Conservation (phyloP, 2,113 vertebrate species). For the Falcunculus frontatus region DNA sequence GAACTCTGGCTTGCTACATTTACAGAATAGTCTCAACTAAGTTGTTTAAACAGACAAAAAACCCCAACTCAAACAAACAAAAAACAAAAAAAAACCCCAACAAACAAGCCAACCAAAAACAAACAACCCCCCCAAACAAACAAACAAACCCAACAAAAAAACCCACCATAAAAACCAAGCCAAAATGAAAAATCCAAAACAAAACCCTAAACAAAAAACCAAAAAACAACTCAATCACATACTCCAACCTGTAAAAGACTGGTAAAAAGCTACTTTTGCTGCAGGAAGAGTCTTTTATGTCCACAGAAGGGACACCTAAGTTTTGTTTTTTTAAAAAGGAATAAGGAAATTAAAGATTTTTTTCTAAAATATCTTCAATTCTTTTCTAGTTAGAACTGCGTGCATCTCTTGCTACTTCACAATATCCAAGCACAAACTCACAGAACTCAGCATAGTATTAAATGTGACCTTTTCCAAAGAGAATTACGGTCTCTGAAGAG, state of each 20-base stretch:
- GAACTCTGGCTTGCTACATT: background rate
- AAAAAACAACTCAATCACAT: background rate
- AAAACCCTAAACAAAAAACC: background rate
- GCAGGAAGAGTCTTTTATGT: background rate
- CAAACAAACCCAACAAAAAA: background rate
- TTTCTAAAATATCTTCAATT: background rate
- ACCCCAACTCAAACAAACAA: background rate
- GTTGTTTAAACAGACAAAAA: background rate
- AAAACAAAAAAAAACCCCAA: background rate
- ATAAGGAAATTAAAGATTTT: background rate
- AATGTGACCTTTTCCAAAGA: background rate
- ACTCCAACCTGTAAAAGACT: background rate
- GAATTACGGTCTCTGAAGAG: background rate
- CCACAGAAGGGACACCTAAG: background rate
- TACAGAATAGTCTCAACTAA: background rate
- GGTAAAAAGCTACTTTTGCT: background rate
- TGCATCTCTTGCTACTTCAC: background rate
- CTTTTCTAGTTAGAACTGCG: background rate
- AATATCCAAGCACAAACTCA: background rate
- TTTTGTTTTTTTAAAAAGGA: background rate
- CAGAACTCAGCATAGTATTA: background rate
- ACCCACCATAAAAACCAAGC: background rate
- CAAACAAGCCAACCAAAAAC: background rate
- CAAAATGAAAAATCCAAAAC: no score
- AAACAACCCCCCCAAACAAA: background rate